A percentile compares a stretch with the other conserved stretches of the same genome.
Evolutionary conservation across 1,140 invertebrate genomes (phyloP).

Genomic region (Neodiprion pinetum): DNA sequence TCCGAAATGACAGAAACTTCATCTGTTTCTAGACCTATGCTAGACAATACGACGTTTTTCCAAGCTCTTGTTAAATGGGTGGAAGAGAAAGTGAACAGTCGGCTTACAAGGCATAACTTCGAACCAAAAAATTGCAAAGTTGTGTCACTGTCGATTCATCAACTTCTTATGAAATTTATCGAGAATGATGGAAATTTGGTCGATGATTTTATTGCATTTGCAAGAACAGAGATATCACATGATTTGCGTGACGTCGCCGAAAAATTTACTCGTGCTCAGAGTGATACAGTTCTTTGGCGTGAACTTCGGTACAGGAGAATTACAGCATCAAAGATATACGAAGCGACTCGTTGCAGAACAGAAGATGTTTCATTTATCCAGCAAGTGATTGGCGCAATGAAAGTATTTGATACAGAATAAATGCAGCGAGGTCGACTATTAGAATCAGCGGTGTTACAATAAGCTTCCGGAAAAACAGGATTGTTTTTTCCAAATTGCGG

Average conservation of each 20-base stretch:
- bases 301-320: constrained; percentile 50
- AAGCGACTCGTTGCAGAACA: constrained; percentile 48
- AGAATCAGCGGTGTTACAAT: constrained; percentile 39
- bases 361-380: constrained; percentile 42
- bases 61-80: constrained; percentile 14
- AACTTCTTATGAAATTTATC: too few relatives aligned
- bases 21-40: neutral
- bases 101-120: constrained; percentile 20
- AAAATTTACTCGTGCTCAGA: constrained; percentile 30
- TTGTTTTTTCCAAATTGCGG: constrained; percentile 25
- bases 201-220: too few relatives aligned
- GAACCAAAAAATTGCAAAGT: constrained; percentile 18
- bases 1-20: constrained; percentile 1
- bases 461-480: constrained; percentile 17
- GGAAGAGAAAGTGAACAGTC: constrained; percentile 18
- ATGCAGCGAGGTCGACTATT: constrained; percentile 46
- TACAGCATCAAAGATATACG: constrained; percentile 53
- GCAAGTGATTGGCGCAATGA: constrained; percentile 40
- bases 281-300: constrained; percentile 40
- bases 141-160: neutral
- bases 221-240: too few relatives aligned
- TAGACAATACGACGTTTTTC: constrained; percentile 15
- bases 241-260: too few relatives aligned
- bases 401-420: constrained; percentile 39
- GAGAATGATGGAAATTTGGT: too few relatives aligned